Conservation (phyloP, 2,113 vertebrate genomes). For the Malurus cyaneus region DNA sequence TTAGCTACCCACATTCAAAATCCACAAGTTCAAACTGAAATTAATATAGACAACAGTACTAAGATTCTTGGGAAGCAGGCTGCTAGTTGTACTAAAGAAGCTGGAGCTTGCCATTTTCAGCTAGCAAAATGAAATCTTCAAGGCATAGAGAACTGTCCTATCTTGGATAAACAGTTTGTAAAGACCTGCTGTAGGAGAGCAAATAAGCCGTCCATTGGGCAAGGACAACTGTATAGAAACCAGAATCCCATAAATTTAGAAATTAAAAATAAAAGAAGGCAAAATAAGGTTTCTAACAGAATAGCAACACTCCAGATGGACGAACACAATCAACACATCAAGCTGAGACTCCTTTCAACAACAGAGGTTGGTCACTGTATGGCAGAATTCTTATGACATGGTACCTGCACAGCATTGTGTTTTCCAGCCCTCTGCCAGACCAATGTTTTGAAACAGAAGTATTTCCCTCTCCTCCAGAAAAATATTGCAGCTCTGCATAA, state of each 20-base stretch:
- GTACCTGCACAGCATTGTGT: neutral
- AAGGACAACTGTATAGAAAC: neutral
- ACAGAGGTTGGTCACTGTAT: fast-evolving
- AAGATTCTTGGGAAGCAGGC: neutral
- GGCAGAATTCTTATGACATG: neutral
- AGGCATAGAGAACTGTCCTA: neutral
- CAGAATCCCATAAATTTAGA: neutral
- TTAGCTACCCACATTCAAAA: neutral
- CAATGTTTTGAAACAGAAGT: neutral
- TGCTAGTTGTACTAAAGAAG: neutral
- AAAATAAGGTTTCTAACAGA: neutral
- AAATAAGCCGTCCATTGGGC: neutral
- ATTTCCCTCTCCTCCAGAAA: neutral
- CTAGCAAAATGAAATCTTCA: neutral
- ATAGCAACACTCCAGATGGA: neutral
- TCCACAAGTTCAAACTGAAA: neutral
- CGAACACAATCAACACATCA: neutral
- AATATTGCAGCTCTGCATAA: neutral
- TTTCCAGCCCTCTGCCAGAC: neutral
- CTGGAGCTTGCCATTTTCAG: neutral
- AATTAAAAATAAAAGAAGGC: fast-evolving
- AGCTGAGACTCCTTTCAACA: neutral
- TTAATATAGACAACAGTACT: neutral
- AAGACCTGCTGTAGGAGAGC: neutral
- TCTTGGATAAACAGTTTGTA: neutral